Percentiles rank a stretch among this genome's conserved stretches.
phyloP scores from a whole-genome alignment of 35 echinoderm and acorn worm genomes.

The Heliocidaris tuberculata region DNA sequence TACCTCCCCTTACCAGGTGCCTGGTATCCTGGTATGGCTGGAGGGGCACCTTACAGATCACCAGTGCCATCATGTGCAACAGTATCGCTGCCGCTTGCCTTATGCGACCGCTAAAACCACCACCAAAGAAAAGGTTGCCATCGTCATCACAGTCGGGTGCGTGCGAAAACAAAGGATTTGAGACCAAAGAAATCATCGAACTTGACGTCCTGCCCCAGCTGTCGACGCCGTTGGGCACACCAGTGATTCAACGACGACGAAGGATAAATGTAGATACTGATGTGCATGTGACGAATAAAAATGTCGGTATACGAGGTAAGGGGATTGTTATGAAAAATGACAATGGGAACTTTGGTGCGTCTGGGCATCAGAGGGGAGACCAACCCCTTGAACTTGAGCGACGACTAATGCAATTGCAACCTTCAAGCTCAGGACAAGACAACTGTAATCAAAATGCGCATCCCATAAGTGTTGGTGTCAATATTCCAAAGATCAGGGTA shows the following conservation, averaged over 20 bases:
- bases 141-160: background rate
- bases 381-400: background rate
- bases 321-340: background rate
- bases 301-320: background rate
- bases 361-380: background rate
- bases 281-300: background rate
- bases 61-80: slow-evolving; percentile 17
- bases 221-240: slow-evolving; percentile 24
- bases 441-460: background rate
- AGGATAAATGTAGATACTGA: background rate
- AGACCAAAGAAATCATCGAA: background rate
- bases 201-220: background rate
- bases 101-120: background rate
- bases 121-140: background rate
- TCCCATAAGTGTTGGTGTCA: background rate
- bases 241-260: background rate
- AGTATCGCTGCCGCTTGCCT: slow-evolving; percentile 8
- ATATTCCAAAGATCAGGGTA: background rate
- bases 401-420: background rate
- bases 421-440: background rate
- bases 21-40: slow-evolving; percentile 21
- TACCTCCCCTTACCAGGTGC: background rate
- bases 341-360: background rate
- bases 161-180: background rate
- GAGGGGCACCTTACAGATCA: slow-evolving; percentile 12